phyloP scores from a whole-genome alignment of 2,113 vertebrate genomes.

The Cyphomyrus plagiostoma region DNA sequence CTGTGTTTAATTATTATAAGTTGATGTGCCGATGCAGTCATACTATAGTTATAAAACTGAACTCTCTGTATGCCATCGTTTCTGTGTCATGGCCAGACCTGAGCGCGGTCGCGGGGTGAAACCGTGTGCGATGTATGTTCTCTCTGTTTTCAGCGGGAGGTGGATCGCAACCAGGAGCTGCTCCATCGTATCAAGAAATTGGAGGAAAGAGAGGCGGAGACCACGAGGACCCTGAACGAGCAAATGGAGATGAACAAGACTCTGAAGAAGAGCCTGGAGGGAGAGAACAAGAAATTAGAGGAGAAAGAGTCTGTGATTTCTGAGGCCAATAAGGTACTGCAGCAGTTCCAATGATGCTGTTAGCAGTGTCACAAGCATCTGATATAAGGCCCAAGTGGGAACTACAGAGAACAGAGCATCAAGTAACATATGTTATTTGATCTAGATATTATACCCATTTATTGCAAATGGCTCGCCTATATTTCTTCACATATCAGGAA shows the following conservation, averaged over 20 bases:
- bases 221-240: constrained; percentile 63
- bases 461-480: background rate
- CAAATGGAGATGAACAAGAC: constrained; percentile 65
- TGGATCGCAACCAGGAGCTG: constrained; percentile 83
- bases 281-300: constrained; percentile 66
- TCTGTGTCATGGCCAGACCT: background rate
- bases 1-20: background rate
- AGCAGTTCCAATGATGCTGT: background rate
- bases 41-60: background rate
- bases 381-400: background rate
- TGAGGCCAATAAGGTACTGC: constrained; percentile 70
- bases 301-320: constrained; percentile 71
- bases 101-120: background rate
- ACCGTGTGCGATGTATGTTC: background rate
- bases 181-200: constrained; percentile 69
- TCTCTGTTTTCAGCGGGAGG: constrained; percentile 64
- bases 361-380: background rate
- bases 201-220: constrained; percentile 70
- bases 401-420: background rate
- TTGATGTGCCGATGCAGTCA: background rate
- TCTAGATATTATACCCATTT: background rate
- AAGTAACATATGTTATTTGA: background rate
- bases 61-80: background rate
- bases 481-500: background rate
- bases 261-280: constrained; percentile 67